Percentiles rank a stretch among this genome's conserved stretches.
These are phyloP conservation scores for Melipona bicolor DNA, from an alignment of 2,888 invertebrate genomes.

Conservation along the genomic window DNA sequence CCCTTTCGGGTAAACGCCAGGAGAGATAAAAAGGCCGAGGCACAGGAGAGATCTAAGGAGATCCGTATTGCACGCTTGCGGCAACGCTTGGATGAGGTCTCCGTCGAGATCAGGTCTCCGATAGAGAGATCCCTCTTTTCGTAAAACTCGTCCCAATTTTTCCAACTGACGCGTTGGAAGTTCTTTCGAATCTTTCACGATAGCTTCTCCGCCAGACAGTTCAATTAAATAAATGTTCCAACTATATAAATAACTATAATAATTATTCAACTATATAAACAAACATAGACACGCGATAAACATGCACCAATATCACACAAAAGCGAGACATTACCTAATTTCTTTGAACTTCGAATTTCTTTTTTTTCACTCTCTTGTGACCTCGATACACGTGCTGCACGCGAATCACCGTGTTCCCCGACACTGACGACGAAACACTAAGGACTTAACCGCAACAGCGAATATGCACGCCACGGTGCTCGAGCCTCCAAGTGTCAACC, in stretches of 20 bases:
- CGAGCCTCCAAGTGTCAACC: slow-evolving; percentile 41
- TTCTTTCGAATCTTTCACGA: neutral
- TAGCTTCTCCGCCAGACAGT: neutral
- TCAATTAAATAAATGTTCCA: neutral
- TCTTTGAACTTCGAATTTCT: neutral
- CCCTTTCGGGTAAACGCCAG: slow-evolving; percentile 73
- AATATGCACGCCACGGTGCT: slow-evolving; percentile 28
- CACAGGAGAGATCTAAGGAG: slow-evolving; percentile 59
- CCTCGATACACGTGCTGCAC: neutral
- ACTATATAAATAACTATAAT: no score
- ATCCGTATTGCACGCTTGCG: slow-evolving; percentile 60
- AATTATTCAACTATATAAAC: no score
- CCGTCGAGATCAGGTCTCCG: slow-evolving; percentile 66
- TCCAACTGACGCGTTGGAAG: slow-evolving; percentile 27
- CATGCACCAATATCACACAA: neutral
- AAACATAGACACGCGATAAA: no score
- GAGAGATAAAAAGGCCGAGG: slow-evolving; percentile 50
- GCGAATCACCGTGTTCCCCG: slow-evolving; percentile 14
- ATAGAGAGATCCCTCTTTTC: slow-evolving; percentile 70
- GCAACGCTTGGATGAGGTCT: slow-evolving; percentile 56
- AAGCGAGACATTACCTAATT: neutral
- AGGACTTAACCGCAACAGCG: slow-evolving; percentile 40
- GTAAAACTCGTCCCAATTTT: slow-evolving; percentile 64
- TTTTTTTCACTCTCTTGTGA: neutral
- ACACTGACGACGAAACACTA: slow-evolving; percentile 1